Evolutionary conservation across 2,888 invertebrate genomes (phyloP).

Genomic region (Papilio elwesi): DNA sequence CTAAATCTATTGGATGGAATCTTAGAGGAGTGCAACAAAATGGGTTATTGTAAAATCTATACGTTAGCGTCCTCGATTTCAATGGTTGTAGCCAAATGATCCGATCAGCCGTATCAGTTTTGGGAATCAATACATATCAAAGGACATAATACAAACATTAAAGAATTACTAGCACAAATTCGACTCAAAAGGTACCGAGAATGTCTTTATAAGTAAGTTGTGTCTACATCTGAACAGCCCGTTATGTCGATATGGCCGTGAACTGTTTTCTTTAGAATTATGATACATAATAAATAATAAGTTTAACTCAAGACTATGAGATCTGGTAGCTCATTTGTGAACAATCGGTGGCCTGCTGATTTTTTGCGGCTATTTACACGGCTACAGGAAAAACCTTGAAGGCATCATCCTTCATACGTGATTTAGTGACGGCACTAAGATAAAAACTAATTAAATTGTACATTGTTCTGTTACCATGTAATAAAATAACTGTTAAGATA

Average conservation of each 20-base stretch:
- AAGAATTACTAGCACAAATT: no score
- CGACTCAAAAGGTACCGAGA: not conserved
- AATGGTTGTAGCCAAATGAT: not conserved
- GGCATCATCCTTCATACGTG: constrained; percentile 48
- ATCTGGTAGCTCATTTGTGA: constrained; percentile 15
- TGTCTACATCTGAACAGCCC: not conserved
- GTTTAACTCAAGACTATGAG: not conserved
- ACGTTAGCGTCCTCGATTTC: not conserved
- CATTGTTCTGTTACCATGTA: constrained; percentile 24
- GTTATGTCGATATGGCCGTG: not conserved
- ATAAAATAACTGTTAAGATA: constrained; percentile 5
- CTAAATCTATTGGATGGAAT: not conserved
- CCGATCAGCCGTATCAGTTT: no score
- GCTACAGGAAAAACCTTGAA: constrained; percentile 61
- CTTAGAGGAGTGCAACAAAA: no score
- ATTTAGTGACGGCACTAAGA: constrained; percentile 43
- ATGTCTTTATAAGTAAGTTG: not conserved
- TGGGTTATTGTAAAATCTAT: no score
- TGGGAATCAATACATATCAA: no score
- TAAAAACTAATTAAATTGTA: constrained; percentile 38
- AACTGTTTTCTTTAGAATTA: not conserved
- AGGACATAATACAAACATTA: no score
- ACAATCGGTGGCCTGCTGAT: constrained; percentile 32
- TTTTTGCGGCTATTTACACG: constrained; percentile 32
- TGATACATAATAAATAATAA: not conserved